phyloP scores from a whole-genome alignment of 2,888 invertebrate species.

The Leptogaster cylindrica region DNA sequence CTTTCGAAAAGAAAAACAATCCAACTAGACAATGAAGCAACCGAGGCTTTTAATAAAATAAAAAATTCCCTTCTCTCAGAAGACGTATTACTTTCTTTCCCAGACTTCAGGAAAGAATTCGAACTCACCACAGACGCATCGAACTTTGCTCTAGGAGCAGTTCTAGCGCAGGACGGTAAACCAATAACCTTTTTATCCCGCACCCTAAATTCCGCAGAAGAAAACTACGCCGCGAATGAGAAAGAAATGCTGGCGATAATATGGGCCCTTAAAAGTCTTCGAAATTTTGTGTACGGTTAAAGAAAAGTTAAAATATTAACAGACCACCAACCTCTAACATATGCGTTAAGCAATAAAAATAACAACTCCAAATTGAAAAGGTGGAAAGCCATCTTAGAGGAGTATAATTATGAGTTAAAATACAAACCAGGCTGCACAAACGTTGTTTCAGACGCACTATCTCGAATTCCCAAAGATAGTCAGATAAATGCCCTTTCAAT shows the following conservation, averaged over 20 bases:
- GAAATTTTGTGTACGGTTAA: neutral
- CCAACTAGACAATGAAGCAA: neutral
- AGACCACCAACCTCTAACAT: neutral
- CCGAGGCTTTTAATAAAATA: neutral
- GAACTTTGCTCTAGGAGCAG: slow-evolving; percentile 13
- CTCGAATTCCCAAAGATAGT: neutral
- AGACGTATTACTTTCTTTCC: neutral
- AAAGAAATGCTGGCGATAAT: too few species aligned
- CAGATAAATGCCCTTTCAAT: neutral
- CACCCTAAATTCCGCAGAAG: neutral
- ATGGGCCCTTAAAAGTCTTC: neutral
- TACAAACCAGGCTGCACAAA: neutral
- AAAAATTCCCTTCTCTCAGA: neutral
- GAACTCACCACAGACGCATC: slow-evolving; percentile 2
- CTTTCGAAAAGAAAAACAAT: neutral
- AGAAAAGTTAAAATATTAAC: neutral
- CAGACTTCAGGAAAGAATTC: neutral
- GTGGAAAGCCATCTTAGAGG: too few species aligned
- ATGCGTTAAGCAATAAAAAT: neutral
- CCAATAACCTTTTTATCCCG: neutral
- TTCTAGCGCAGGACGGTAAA: too few species aligned
- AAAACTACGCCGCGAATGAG: too few species aligned
- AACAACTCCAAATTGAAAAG: neutral
- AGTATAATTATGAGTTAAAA: too few species aligned
- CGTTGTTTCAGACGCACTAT: neutral